Conservation (phyloP, 35 echinoderm and acorn worm genomes). For the Ophiothrix spiculata region DNA sequence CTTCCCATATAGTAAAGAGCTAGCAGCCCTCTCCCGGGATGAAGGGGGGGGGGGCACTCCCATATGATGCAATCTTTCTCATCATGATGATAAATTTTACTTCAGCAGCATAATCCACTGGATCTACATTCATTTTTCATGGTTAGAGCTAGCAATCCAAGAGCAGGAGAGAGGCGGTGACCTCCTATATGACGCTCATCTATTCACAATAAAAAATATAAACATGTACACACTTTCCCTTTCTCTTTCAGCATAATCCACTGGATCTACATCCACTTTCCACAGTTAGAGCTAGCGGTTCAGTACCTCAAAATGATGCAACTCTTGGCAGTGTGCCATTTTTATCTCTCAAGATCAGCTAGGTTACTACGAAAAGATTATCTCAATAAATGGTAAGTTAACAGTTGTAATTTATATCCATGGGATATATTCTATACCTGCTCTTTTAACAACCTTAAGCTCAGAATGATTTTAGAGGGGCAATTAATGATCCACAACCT, state of each 20-base stretch:
- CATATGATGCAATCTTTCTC: too few species aligned
- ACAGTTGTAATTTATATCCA: background rate
- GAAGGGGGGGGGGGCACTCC: too few species aligned
- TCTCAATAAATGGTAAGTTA: constrained; percentile 60
- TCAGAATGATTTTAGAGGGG: too few species aligned
- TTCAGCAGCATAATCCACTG: constrained; percentile 90
- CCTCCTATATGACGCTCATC: too few species aligned
- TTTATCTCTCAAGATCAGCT: constrained; percentile 69
- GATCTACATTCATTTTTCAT: constrained; percentile 68
- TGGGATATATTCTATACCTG: too few species aligned
- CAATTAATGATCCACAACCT: too few species aligned
- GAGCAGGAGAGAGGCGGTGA: too few species aligned
- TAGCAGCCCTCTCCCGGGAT: constrained; percentile 59
- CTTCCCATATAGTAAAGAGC: constrained; percentile 54
- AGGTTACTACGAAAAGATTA: constrained; percentile 71
- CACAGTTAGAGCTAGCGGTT: constrained; percentile 61
- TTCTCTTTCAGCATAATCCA: constrained; percentile 65
- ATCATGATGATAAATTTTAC: too few species aligned
- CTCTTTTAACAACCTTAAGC: too few species aligned
- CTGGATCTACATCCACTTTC: constrained; percentile 79
- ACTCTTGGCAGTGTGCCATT: constrained; percentile 74
- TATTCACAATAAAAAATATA: background rate
- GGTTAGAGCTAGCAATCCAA: constrained; percentile 71
- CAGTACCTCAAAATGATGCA: constrained; percentile 77
- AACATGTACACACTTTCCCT: constrained; percentile 1